Evolutionary conservation across 2,888 invertebrate genomes (phyloP).

Genomic region (Melieria crassipennis): DNA sequence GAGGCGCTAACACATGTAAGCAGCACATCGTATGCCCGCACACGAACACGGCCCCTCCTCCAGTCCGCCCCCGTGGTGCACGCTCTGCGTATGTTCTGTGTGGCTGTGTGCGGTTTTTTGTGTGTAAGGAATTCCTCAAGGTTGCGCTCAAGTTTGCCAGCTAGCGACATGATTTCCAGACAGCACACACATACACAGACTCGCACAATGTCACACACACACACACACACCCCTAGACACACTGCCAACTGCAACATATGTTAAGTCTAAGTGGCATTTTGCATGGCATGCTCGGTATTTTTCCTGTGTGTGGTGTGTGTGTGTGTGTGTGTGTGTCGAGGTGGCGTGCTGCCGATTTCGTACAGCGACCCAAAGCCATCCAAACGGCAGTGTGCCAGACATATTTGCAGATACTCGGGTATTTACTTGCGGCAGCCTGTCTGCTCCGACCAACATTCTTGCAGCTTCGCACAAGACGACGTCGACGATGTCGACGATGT

Average conservation of each 20-base stretch:
- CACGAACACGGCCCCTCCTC: too few species aligned
- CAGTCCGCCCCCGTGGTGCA: conserved; percentile 1
- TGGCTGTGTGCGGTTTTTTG: background rate
- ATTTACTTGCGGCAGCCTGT: too few species aligned
- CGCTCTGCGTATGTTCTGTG: background rate
- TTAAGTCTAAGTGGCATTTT: background rate
- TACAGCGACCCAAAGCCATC: too few species aligned
- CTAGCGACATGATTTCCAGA: conserved; percentile 46
- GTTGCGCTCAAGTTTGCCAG: conserved; percentile 47
- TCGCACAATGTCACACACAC: conserved; percentile 9
- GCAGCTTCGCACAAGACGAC: background rate
- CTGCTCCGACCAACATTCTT: too few species aligned
- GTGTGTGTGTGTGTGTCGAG: background rate
- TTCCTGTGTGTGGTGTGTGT: background rate
- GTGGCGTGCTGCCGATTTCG: background rate
- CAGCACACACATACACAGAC: background rate
- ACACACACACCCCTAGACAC: background rate
- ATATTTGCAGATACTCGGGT: too few species aligned
- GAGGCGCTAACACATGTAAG: too few species aligned
- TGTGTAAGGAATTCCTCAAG: conserved; percentile 59
- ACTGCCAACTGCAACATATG: background rate
- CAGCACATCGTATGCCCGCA: too few species aligned
- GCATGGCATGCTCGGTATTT: background rate
- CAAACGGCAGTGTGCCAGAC: too few species aligned
- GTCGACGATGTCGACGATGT: background rate